Conservation (phyloP, 92 coral and sea anemone species). For the Isaurus tuberculatus region DNA sequence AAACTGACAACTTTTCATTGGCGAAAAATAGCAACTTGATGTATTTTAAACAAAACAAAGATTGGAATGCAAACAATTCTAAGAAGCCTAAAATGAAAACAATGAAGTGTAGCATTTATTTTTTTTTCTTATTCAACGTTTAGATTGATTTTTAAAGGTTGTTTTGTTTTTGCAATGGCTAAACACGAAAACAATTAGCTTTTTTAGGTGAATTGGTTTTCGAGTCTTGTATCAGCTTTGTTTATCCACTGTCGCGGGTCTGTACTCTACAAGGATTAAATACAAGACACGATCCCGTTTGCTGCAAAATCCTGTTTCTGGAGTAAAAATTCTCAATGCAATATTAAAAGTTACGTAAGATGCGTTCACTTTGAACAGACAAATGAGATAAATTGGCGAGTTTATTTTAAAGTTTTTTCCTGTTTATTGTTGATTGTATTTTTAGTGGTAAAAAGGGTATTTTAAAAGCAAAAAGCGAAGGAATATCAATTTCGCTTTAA, state of each 20-base stretch:
- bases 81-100: neutral
- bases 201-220: constrained; percentile 6
- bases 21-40: neutral
- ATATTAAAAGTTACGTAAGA: too few relatives aligned
- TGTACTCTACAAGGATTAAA: neutral
- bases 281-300: neutral
- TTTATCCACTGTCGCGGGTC: neutral
- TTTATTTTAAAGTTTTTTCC: too few relatives aligned
- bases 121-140: constrained; percentile 10
- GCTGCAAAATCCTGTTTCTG: neutral
- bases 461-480: too few relatives aligned
- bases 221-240: constrained; percentile 8
- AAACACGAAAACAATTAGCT: neutral
- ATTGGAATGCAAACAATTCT: constrained; percentile 4
- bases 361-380: too few relatives aligned
- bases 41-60: neutral
- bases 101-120: neutral
- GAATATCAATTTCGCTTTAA: too few relatives aligned
- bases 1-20: neutral
- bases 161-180: neutral
- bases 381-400: too few relatives aligned
- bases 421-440: too few relatives aligned
- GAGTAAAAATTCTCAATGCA: neutral
- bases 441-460: too few relatives aligned
- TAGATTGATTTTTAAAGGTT: neutral